Evolutionary conservation across 2,797 vertebrate genomes (phyloP).

Genomic region (Tachyglossus aculeatus): DNA sequence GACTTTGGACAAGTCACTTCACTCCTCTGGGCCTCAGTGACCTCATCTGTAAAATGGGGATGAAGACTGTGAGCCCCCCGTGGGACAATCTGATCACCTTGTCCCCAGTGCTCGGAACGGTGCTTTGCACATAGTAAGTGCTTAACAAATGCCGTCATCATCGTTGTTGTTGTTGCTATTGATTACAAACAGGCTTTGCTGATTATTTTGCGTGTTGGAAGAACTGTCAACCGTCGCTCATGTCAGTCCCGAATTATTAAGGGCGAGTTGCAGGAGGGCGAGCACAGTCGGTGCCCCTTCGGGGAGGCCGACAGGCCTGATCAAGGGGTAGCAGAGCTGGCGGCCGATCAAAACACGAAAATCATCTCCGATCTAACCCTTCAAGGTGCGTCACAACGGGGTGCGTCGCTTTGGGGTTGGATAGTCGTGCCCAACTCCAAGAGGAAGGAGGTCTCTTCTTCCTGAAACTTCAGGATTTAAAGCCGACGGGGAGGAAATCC

Average conservation of each 20-base stretch:
- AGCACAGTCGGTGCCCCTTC: constrained; percentile 12
- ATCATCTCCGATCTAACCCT: background rate
- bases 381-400: background rate
- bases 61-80: no score
- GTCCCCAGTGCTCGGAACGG: no score
- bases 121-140: no score
- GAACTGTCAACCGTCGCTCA: constrained; percentile 54
- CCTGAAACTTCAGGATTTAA: background rate
- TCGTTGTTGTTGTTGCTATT: no score
- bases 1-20: no score
- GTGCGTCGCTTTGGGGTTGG: background rate
- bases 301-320: background rate
- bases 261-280: constrained; percentile 24
- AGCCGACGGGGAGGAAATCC: no score
- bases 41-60: no score
- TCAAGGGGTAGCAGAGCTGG: constrained; percentile 7
- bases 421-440: background rate
- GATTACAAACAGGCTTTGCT: constrained; percentile 69
- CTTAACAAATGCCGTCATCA: no score
- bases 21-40: no score
- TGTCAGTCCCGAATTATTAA: constrained; percentile 43
- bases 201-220: constrained; percentile 63
- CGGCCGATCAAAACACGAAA: background rate
- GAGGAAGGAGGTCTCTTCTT: background rate
- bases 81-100: no score